Percentiles rank a stretch among this genome's conserved stretches.
Conservation (phyloP, 2,797 vertebrate species). For the Sorex maritimensis region DNA sequence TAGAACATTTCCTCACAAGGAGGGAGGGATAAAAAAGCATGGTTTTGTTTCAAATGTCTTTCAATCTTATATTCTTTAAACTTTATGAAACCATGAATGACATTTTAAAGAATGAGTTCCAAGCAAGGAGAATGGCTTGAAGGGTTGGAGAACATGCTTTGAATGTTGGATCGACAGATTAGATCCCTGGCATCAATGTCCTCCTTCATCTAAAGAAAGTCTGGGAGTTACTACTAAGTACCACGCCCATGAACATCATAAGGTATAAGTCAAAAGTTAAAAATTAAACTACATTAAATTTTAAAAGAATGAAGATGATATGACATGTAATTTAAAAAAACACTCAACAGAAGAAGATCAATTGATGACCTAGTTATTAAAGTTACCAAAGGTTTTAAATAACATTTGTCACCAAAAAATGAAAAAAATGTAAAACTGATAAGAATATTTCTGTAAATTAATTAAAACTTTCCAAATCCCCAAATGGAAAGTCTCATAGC, state of each 20-base stretch:
- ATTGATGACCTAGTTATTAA: not conserved
- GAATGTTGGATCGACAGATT: too few species aligned
- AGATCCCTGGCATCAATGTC: too few species aligned
- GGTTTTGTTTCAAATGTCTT: not conserved
- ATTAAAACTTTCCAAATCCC: slow-evolving; percentile 56
- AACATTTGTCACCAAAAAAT: not conserved
- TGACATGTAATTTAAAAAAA: slow-evolving; percentile 52
- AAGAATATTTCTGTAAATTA: not conserved
- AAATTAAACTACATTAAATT: too few species aligned
- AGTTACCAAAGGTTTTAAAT: not conserved
- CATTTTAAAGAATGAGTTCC: not conserved
- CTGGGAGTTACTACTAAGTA: too few species aligned
- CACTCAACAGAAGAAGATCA: slow-evolving; percentile 28
- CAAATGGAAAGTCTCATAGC: slow-evolving; percentile 43
- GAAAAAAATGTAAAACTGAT: not conserved
- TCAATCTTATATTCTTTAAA: not conserved
- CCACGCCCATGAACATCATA: too few species aligned
- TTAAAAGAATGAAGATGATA: not conserved
- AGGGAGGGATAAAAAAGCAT: not conserved
- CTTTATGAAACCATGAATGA: not conserved
- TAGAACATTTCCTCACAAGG: not conserved
- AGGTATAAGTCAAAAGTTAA: too few species aligned
- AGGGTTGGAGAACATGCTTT: too few species aligned
- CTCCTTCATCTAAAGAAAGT: too few species aligned
- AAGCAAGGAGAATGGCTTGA: too few species aligned